Evolutionary conservation across 2,888 invertebrate genomes (phyloP).

Genomic region (Polyploca ridens): DNA sequence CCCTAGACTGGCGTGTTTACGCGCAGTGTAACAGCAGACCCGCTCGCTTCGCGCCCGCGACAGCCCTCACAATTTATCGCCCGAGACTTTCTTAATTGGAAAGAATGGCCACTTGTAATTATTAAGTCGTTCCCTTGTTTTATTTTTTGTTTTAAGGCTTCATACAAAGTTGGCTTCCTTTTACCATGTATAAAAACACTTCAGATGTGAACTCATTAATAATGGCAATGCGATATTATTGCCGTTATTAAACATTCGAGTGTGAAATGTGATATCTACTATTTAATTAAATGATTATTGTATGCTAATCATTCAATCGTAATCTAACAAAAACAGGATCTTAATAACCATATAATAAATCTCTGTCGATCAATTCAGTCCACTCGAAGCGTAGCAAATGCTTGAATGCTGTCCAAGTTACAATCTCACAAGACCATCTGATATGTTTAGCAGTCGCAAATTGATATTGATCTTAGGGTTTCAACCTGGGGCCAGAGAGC

Average conservation of each 20-base stretch:
- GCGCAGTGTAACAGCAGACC: conserved; percentile 64
- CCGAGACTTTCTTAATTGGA: conserved; percentile 83
- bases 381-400: conserved; percentile 21
- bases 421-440: conserved; percentile 16
- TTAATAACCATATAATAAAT: conserved; percentile 12
- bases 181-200: conserved; percentile 22
- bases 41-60: conserved; percentile 62
- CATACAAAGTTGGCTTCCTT: conserved; percentile 52
- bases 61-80: conserved; percentile 82
- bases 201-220: neutral
- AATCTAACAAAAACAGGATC: neutral
- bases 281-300: neutral
- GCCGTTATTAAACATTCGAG: neutral
- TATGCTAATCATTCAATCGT: neutral
- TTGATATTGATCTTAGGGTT: conserved; percentile 29
- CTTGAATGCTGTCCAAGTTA: conserved; percentile 22
- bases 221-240: neutral
- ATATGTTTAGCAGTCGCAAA: conserved; percentile 23
- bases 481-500: conserved; percentile 16
- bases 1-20: conserved; percentile 74
- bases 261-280: neutral
- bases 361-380: conserved; percentile 24
- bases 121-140: conserved; percentile 77
- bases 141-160: conserved; percentile 63
- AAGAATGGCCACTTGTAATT: conserved; percentile 85